These are phyloP conservation scores for Copsychus sechellarum DNA, from an alignment of 2,113 vertebrate genomes.

Conservation along the genomic window DNA sequence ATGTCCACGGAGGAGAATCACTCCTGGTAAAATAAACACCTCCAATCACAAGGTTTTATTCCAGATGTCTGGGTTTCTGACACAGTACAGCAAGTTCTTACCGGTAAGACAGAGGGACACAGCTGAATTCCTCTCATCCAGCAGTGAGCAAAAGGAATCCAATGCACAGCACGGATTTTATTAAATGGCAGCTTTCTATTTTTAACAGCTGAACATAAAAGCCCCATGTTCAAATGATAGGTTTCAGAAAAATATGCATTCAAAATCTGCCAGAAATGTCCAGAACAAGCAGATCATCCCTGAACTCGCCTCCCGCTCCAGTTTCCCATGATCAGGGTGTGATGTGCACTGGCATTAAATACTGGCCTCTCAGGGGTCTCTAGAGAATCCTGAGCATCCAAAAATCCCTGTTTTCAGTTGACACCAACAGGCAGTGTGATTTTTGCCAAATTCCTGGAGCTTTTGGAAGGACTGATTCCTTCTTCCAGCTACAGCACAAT, in stretches of 20 bases:
- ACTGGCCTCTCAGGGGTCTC: background rate
- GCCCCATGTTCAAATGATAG: background rate
- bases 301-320: background rate
- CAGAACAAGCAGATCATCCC: background rate
- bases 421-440: background rate
- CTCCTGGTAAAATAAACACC: background rate
- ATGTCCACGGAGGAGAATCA: background rate
- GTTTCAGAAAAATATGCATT: background rate
- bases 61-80: background rate
- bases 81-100: background rate
- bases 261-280: background rate
- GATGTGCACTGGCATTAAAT: background rate
- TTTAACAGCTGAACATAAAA: background rate
- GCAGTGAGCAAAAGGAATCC: background rate
- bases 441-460: background rate
- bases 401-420: background rate
- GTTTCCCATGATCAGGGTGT: rapidly evolving
- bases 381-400: background rate
- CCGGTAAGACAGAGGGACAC: background rate
- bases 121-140: background rate
- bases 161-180: background rate
- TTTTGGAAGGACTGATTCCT: background rate
- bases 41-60: background rate
- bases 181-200: background rate
- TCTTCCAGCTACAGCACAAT: background rate